Evolutionary conservation across 1,140 invertebrate species (phyloP), one percentile per base, ranked within the genome.

Genomic region (Papilio aristodemus): DNA sequence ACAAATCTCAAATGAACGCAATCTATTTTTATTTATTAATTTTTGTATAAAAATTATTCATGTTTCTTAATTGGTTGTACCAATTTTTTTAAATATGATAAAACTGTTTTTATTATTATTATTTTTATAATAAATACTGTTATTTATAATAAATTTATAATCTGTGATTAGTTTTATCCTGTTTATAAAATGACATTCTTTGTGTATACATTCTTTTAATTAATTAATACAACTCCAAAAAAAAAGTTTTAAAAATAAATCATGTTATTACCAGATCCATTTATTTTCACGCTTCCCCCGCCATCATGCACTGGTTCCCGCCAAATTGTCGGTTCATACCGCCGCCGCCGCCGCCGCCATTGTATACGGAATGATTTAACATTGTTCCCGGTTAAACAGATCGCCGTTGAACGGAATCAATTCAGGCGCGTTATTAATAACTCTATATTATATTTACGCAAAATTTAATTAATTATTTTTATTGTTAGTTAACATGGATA

Each of bases 271-370:
- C 50, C 74, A 27, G 57, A 60, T 80, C 77, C 75, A 71, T 54
- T 41, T 14, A 67, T 46, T 36, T 57, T 58, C 17, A 46, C 10
- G 27, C 17, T 13, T 69, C 70, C 46, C n/a, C 0, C 19, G 68
- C 54, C 68, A 54, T 81, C 77, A 81, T 81, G 76, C 71, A 82
- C 74, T 82, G 69, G 46, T 70, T 66, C 71, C 71, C 71, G 39
- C 66, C 58, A 64, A 71, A 76, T 75, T 70, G n/a, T 75, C 71
- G 72, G 74, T 79, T 79, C 75, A 79, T 74, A 63, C 69, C 68
- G 66, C 71, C 39, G 54, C 69, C 64, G 63, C 69, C 68, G 66
- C 71, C 39, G 54, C 69, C 64, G 63, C 70, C 70, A 74, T 66
- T 66, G 46, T 50, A 32, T 22, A 50, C 8, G 69, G 59, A 59